Conservation (phyloP, 2,888 invertebrate genomes). For the Andrena fulva region DNA sequence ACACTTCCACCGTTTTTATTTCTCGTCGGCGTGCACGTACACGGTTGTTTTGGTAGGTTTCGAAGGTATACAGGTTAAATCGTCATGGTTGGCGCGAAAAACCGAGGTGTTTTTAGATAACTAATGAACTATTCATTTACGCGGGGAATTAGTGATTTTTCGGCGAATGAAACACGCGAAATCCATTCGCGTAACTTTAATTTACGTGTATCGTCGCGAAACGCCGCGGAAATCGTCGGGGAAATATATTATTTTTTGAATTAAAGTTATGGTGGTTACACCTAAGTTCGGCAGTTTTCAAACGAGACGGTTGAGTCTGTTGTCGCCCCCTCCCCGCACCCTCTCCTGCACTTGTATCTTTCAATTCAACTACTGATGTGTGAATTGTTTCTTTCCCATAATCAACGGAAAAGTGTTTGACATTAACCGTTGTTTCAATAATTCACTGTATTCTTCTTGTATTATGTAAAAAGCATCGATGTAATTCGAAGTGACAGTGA, state of each 20-base stretch:
- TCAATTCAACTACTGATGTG: constrained; percentile 38
- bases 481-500: constrained; percentile 31
- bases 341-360: constrained; percentile 18
- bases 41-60: constrained; percentile 24
- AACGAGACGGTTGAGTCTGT: constrained; percentile 72
- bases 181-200: constrained; percentile 8
- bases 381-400: not conserved
- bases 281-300: constrained; percentile 70
- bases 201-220: constrained; percentile 16
- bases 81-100: constrained; percentile 80
- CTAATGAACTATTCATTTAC: constrained; percentile 42
- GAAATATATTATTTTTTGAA: constrained; percentile 56
- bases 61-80: constrained; percentile 69
- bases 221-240: not conserved
- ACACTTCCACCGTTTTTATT: constrained; percentile 9
- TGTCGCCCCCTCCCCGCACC: constrained; percentile 54
- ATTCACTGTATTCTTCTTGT: constrained; percentile 8
- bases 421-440: not conserved
- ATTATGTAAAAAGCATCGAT: not conserved
- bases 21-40: not conserved
- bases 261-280: constrained; percentile 43
- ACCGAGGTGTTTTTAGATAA: constrained; percentile 35
- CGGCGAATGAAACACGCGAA: not conserved
- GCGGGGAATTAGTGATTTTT: not conserved
- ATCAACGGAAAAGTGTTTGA: not conserved